Conservation (phyloP, 2,113 vertebrate genomes). For the Podarcis cretensis region DNA sequence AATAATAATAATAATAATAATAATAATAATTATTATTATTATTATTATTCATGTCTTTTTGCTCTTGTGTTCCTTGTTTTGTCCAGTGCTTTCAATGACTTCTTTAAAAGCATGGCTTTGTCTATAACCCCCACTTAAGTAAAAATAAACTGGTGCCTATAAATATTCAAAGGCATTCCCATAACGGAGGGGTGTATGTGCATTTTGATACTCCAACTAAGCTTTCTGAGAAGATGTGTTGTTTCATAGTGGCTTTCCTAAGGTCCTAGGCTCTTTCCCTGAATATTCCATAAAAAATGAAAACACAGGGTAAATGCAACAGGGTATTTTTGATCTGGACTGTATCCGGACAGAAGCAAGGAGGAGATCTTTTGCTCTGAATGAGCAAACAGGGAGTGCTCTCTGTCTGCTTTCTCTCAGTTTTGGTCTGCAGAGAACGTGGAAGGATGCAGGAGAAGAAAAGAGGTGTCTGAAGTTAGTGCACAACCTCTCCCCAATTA, state of each 20-base stretch:
- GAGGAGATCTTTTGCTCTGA: not conserved
- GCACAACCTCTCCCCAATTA: not conserved
- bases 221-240: not conserved
- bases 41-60: no score
- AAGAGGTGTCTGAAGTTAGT: not conserved
- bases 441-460: not conserved
- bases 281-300: not conserved
- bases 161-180: not conserved
- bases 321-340: not conserved
- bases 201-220: not conserved
- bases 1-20: no score
- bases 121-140: not conserved
- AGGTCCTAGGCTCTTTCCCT: not conserved
- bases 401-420: not conserved
- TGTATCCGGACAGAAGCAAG: not conserved
- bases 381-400: not conserved
- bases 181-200: not conserved
- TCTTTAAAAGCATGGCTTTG: not conserved
- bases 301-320: not conserved
- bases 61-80: no score
- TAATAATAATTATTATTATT: no score
- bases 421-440: not conserved
- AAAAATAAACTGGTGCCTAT: not conserved
- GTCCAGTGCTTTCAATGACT: not conserved
- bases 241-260: not conserved